Base-by-base conservation (phyloP, 1,140 invertebrate species). In the Caenorhabditis remanei region DNA sequence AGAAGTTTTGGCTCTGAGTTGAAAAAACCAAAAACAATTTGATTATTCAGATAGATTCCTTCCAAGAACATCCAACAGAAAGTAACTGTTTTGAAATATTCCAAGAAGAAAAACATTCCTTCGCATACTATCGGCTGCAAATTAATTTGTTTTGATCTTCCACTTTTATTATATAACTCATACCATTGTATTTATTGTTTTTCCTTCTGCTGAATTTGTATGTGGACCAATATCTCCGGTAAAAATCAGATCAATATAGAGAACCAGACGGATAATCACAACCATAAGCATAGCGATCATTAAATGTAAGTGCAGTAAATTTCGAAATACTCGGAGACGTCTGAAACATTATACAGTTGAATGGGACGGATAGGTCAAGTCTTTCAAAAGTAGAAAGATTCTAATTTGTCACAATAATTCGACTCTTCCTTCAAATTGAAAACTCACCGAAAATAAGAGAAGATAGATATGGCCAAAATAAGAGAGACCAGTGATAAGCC, bases 61-160 rank as follows among this genome's bases (percentile, higher is more conserved):
- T 97, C 96, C 46, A 97, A 95, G 90, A 97, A 96, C 96, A 97
- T 97, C 96, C 96, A 97, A 95, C 96, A 96, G 91, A 97, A 97
- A 95, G 96, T 96, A 0, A 96, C 96, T 0, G 96, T 96, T 87
- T 95, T 95, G 0, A 96, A 95, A 92, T 97, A 97, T 93, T 97
- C 96, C 89, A 97, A 91, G 0, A 97, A 92, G 0, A 96, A 94
- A 91, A 96, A 96, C 75, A 95, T 95, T 0, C 94, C 93, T 92
- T 97, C 96, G 91, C 96, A 97, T 0, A 97, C 92, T 58, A 96
- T 94, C 0, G 93, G 95, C 96, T 97, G 93, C 7, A 94, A 92
- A 84, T 13, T 14, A 87, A 40, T 56, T 48, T 13, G 32, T 46
- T 58, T 61, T n/a, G 40, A 48, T 13, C 5, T 14, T 5, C n/a